Evolutionary conservation across 2,113 vertebrate genomes (phyloP).

Genomic region (Brachyistius frenatus): DNA sequence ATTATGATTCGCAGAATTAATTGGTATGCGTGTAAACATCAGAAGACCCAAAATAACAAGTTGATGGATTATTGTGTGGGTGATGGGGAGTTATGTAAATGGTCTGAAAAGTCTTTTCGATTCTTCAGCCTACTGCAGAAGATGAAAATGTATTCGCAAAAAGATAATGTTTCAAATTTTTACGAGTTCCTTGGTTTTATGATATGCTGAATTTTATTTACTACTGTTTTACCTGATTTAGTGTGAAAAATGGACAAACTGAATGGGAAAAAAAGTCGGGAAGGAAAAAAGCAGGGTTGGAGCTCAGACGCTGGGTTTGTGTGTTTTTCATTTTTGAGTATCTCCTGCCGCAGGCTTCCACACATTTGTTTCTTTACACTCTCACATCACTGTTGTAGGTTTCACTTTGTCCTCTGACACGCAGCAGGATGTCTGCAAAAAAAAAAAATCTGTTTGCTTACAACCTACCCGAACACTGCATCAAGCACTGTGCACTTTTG

Average conservation of each 20-base stretch:
- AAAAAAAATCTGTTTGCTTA: not conserved
- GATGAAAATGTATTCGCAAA: not conserved
- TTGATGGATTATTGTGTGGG: constrained; percentile 29
- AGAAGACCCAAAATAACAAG: constrained; percentile 15
- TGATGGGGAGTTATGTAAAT: constrained; percentile 30
- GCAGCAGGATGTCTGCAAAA: constrained; percentile 15
- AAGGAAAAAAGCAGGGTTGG: too few relatives aligned
- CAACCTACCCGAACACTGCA: constrained; percentile 30
- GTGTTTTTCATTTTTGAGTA: constrained; percentile 1
- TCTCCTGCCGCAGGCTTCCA: not conserved
- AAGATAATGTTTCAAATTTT: too few relatives aligned
- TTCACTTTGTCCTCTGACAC: constrained; percentile 44
- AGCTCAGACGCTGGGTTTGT: not conserved
- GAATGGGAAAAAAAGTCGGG: too few relatives aligned
- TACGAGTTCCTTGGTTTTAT: too few relatives aligned
- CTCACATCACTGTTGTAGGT: constrained; percentile 28
- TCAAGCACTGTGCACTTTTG: not conserved
- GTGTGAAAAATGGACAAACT: too few relatives aligned
- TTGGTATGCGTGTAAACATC: not conserved
- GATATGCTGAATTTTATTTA: too few relatives aligned
- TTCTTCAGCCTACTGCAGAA: not conserved
- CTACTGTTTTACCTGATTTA: too few relatives aligned
- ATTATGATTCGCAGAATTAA: constrained; percentile 23
- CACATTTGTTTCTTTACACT: constrained; percentile 1
- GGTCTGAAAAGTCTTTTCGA: constrained; percentile 20